These are phyloP conservation scores for Sinocyclocheilus anshuiensis DNA, from an alignment of 2,113 vertebrate genomes.

Conservation along the genomic window DNA sequence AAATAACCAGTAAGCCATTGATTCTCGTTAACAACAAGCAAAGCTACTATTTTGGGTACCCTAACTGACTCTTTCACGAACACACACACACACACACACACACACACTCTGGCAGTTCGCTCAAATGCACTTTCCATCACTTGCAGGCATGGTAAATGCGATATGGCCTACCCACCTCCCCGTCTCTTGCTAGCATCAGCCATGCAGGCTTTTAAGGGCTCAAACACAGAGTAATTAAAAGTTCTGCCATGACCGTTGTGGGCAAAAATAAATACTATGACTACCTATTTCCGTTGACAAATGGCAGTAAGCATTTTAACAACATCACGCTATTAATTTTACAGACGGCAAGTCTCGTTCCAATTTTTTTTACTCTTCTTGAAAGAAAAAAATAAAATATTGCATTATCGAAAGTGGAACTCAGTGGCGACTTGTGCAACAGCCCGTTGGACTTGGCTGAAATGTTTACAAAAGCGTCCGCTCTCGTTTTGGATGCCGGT, in stretches of 20 bases:
- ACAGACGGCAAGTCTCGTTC: constrained; percentile 22
- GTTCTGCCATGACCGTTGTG: background rate
- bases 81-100: background rate
- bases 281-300: background rate
- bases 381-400: background rate
- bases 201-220: constrained; percentile 49
- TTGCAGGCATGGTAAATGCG: constrained; percentile 64
- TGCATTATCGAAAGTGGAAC: constrained; percentile 39
- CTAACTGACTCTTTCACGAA: constrained; percentile 39
- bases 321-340: background rate
- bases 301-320: background rate
- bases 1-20: constrained; percentile 71
- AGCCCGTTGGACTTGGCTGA: constrained; percentile 51
- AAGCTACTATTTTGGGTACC: constrained; percentile 62
- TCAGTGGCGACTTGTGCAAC: constrained; percentile 58
- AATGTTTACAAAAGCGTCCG: constrained; percentile 65
- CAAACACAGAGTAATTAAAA: constrained; percentile 51
- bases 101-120: constrained; percentile 45
- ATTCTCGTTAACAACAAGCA: constrained; percentile 66
- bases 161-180: constrained; percentile 48
- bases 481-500: constrained; percentile 63
- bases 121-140: constrained; percentile 70
- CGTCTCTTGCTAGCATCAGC: constrained; percentile 3
- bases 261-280: background rate
- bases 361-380: background rate